A percentile compares a stretch with the other conserved stretches of the same genome.
Evolutionary conservation across 2,113 vertebrate genomes (phyloP).

Genomic region (Pteruthius melanotis): DNA sequence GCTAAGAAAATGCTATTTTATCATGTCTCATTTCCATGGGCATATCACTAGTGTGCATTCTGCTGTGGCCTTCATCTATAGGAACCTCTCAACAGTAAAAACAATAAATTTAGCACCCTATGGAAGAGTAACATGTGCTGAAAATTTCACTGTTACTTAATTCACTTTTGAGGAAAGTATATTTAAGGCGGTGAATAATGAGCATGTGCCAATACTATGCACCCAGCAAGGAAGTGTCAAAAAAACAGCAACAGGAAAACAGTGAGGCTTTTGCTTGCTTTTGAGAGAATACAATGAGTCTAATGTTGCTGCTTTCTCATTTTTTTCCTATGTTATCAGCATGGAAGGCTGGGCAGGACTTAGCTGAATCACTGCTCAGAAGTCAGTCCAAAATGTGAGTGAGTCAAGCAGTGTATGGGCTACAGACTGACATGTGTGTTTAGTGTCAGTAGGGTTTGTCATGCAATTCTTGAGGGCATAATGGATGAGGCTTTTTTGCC

Average conservation of each 20-base stretch:
- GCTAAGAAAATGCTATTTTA: not conserved
- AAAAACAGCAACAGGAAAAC: not conserved
- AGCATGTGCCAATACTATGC: not conserved
- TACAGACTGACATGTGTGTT: not conserved
- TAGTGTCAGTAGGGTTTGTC: not conserved
- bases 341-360: slow-evolving; percentile 2
- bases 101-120: not conserved
- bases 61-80: not conserved
- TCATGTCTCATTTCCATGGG: rapidly evolving
- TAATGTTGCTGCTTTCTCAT: slow-evolving; percentile 16
- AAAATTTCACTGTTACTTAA: not conserved
- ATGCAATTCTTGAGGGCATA: not conserved
- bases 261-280: not conserved
- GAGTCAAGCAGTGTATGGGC: not conserved
- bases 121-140: not conserved
- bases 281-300: not conserved
- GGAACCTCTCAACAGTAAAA: not conserved
- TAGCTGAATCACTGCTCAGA: slow-evolving; percentile 36
- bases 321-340: slow-evolving; percentile 12
- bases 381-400: not conserved
- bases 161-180: not conserved
- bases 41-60: rapidly evolving
- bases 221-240: not conserved
- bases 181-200: not conserved
- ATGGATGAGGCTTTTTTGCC: not conserved